These are phyloP conservation scores for Melieria crassipennis DNA, from an alignment of 2,888 invertebrate species.

Conservation along the genomic window DNA sequence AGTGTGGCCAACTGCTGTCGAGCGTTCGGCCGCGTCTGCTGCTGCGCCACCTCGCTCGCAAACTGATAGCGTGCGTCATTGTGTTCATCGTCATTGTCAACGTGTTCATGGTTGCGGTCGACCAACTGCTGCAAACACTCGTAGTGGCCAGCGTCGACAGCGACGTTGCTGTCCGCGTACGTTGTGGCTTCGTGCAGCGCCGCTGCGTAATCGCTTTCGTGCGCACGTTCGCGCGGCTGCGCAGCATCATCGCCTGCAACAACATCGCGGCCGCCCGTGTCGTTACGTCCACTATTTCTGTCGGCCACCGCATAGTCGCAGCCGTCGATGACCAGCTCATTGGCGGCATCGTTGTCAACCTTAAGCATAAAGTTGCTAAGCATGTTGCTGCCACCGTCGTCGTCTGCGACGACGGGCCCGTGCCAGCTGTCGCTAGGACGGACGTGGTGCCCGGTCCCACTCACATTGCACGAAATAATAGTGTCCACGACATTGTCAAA, in stretches of 20 bases:
- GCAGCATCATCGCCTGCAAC: background rate
- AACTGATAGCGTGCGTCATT: background rate
- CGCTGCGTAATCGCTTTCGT: background rate
- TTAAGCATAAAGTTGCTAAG: conserved; percentile 30
- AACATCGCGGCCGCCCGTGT: background rate
- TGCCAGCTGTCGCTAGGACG: too few relatives aligned
- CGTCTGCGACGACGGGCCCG: too few relatives aligned
- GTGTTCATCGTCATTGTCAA: background rate
- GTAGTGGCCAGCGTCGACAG: too few relatives aligned
- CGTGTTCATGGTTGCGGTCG: too few relatives aligned
- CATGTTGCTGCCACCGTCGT: conserved; percentile 8
- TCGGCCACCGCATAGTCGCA: conserved; percentile 21
- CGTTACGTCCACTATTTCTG: conserved; percentile 1
- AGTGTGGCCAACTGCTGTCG: too few relatives aligned
- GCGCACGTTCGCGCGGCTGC: background rate
- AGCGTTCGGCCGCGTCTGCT: too few relatives aligned
- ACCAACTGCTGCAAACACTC: too few relatives aligned
- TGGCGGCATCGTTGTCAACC: conserved; percentile 14
- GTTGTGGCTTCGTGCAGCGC: background rate
- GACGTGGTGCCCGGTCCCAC: too few relatives aligned
- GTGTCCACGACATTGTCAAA: background rate
- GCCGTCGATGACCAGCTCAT: conserved; percentile 25
- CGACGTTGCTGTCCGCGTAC: background rate
- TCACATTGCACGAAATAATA: too few relatives aligned
- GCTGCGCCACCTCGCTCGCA: too few relatives aligned